Conservation (phyloP, 2,113 vertebrate genomes). For the Chloropsis cyanopogon region DNA sequence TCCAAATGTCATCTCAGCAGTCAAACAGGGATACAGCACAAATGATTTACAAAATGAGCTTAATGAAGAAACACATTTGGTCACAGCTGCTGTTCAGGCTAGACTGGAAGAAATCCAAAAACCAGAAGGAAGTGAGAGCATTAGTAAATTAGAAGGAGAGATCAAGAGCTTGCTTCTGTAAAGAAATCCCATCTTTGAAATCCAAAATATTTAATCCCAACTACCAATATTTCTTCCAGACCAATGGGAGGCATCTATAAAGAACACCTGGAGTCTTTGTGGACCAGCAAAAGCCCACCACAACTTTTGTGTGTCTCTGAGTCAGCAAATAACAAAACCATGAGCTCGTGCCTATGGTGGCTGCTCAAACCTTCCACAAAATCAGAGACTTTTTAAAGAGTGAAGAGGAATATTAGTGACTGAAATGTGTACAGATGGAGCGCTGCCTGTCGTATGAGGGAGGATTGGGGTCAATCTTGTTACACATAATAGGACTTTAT, state of each 20-base stretch:
- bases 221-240: background rate
- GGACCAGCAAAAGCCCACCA: background rate
- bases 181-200: background rate
- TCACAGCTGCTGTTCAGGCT: conserved; percentile 17
- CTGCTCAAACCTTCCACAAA: background rate
- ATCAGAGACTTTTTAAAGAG: background rate
- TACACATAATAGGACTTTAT: conserved; percentile 24
- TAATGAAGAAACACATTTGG: background rate
- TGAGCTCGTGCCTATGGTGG: rapidly evolving
- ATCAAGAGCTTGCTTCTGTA: background rate
- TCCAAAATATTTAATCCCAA: background rate
- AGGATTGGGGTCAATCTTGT: conserved; percentile 43
- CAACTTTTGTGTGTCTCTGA: background rate
- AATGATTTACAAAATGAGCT: background rate
- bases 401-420: background rate
- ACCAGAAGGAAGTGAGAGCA: background rate
- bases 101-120: background rate
- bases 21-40: background rate
- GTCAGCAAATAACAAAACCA: background rate
- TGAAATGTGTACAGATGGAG: background rate
- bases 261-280: background rate
- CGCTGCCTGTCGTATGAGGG: background rate
- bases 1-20: background rate
- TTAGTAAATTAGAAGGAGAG: background rate
- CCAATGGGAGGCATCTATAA: background rate